Evolutionary conservation across 2,888 invertebrate genomes (phyloP), one percentile per base, ranked within the genome.

Genomic region (Timema cristinae): DNA sequence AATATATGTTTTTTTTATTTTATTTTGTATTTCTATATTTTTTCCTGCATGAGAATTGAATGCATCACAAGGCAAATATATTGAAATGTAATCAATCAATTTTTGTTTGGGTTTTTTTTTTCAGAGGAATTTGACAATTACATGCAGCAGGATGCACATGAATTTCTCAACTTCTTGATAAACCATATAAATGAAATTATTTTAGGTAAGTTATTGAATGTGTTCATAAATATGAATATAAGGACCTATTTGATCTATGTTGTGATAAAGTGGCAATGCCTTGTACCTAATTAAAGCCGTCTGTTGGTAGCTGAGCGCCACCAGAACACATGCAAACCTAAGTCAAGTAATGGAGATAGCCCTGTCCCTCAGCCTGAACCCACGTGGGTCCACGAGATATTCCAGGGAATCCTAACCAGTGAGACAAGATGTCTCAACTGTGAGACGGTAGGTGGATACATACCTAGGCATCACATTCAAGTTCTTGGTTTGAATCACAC

Each of bases 111-210:
- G n/a, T 82, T 72, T 73, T 75, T 72, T 79, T 77, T 89, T 88
- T 74, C 88, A 96, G 98, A 97, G 85, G 93, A 97, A 81, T 99
- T 99, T 86, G 98, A 99, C 85, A 99, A 99, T 84, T 99, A 98
- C 81, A 96, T 98, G 94, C 98, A 99, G 83, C 99, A 99, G 85
- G 99, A 99, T 90, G 99, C 99, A 68, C 99, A 99, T 82, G 99
- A 99, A 83, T 99, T 99, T 86, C 88, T 99, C 75, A 99, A 99
- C 84, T 99, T 98, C 84, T 88, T 99, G 75, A 94, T 99, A 76
- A 99, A 99, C 85, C 96, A 97, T 81, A 97, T 98, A 80, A 97
- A 97, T 84, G 98, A 98, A 86, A 95, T 97, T 79, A 94, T 99
- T 80, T 87, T 97, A 85, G 96, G 96, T 91, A 86, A 88, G 87